Evolutionary conservation across 2,888 invertebrate species (phyloP), one percentile per base, ranked within the genome.

Genomic region (Tortricodes alternella): DNA sequence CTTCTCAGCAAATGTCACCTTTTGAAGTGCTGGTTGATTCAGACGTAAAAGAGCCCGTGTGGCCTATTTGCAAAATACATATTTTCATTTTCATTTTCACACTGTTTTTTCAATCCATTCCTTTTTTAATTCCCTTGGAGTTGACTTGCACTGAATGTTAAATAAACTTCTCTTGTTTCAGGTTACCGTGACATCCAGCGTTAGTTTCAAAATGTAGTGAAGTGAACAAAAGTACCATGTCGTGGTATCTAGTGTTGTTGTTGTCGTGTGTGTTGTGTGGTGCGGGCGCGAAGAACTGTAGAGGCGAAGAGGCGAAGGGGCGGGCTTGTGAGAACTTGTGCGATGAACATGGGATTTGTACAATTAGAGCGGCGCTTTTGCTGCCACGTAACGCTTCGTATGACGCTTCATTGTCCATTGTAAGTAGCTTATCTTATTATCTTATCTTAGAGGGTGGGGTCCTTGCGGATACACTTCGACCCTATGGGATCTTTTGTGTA

Each of bases 361-460:
- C 91, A 38, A 89, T 95, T 35, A 89, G 93, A 48, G 93, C 94
- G 0, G 93, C 94, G 1, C 84, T 95, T 15, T 80, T 95, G 59
- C 76, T 95, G 55, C 94, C 96, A 0, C 89, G 91, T 49, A 92
- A 92, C 67, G 83, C 89, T 18, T 76, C 78, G 0, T 92, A 89
- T 44, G 88, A 91, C 61, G 93, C 91, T 13, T 93, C 91, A 53
- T 78, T 92, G 73, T 81, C 86, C 9, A 89, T 80, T 66, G 93
- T 93, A 61, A 84, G 89, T 82, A 70, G 55, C 16, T 3, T n/a
- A n/a, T n/a, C n/a, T n/a, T n/a, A n/a, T n/a, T n/a, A n/a, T n/a
- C n/a, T n/a, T n/a, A n/a, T n/a, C n/a, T n/a, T n/a, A n/a, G n/a
- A n/a, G n/a, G n/a, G n/a, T n/a, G n/a, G n/a, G n/a, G n/a, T n/a